Conservation (phyloP, 2,797 vertebrate genomes). For the Dryobates pubescens region DNA sequence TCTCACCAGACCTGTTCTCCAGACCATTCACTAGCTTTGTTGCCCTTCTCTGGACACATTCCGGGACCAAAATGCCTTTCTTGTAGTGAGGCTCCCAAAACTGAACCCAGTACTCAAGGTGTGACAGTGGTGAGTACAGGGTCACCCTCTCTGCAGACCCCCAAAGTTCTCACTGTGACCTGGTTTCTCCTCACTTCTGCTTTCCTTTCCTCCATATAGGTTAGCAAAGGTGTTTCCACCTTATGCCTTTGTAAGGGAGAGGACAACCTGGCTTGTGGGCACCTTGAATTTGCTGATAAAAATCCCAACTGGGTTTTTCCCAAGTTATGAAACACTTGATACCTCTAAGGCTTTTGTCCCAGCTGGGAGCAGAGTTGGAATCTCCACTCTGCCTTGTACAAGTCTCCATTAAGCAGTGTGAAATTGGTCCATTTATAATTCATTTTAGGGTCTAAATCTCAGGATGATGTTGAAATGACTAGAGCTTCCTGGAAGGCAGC, state of each 20-base stretch:
- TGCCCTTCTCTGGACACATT: too few relatives aligned
- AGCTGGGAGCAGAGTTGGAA: background rate
- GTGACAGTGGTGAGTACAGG: too few relatives aligned
- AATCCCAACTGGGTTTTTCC: background rate
- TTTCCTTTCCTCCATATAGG: background rate
- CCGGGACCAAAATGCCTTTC: too few relatives aligned
- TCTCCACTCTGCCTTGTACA: background rate
- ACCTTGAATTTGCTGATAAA: background rate
- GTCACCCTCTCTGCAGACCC: background rate
- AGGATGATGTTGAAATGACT: constrained; percentile 31
- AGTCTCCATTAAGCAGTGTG: constrained; percentile 17
- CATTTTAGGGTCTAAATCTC: constrained; percentile 59
- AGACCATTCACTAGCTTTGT: too few relatives aligned
- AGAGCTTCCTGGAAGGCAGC: constrained; percentile 43
- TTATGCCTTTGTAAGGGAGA: background rate
- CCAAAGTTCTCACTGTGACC: background rate
- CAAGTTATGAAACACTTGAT: background rate
- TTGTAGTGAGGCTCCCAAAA: too few relatives aligned
- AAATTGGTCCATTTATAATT: constrained; percentile 48
- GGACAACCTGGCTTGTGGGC: background rate
- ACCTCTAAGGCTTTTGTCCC: background rate
- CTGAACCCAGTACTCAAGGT: too few relatives aligned
- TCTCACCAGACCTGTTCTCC: too few relatives aligned
- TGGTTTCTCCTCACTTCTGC: background rate
- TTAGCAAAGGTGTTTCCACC: background rate